Base-by-base conservation (phyloP, 2,797 vertebrate genomes). In the Lagocephalus sceleratus region DNA sequence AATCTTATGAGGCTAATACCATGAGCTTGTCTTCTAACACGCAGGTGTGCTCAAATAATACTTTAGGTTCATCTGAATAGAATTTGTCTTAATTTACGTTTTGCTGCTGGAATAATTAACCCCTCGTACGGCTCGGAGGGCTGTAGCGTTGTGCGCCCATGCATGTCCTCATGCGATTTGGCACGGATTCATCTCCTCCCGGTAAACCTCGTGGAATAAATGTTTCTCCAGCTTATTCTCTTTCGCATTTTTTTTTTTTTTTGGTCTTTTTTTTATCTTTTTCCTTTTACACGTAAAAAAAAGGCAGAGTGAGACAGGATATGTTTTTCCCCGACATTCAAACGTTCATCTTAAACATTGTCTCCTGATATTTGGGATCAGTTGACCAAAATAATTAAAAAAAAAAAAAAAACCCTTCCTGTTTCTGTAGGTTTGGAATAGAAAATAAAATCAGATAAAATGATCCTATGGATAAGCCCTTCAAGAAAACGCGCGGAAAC, bases 391-490 rank as follows among this genome's bases (percentile, higher is more conserved):
- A 46, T n/a, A n/a, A n/a, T n/a, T n/a, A 59, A 55, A 60, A 66
- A 67, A 49, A 32, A 25, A 53, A 60, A 66, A 63, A 53, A 32
- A 22, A 7, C 2, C 40, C n/a, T 48, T 71, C 68, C 75, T 58
- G 59, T 73, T 63, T 82, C 68, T 61, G 63, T 66, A 82, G 72
- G 68, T 71, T 64, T 55, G 61, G 62, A 43, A 73, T 68, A 75
- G 35, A 76, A 82, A 82, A 79, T 59, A 42, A 78, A 74, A 74
- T 73, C 81, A 71, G 60, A 81, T 82, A 70, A 76, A 76, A 76
- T 59, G 46, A 71, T 44, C 19, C 5, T 81, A 82, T 79, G 81
- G 78, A 71, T 79, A 87, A 92, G 90, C 90, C 90, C 91, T 92
- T 91, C 87, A 85, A 87, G 82, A 85, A 89, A 82, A 82, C 68